These are phyloP conservation scores for Torymus texanus DNA, from an alignment of 2,888 invertebrate genomes.

Conservation along the genomic window DNA sequence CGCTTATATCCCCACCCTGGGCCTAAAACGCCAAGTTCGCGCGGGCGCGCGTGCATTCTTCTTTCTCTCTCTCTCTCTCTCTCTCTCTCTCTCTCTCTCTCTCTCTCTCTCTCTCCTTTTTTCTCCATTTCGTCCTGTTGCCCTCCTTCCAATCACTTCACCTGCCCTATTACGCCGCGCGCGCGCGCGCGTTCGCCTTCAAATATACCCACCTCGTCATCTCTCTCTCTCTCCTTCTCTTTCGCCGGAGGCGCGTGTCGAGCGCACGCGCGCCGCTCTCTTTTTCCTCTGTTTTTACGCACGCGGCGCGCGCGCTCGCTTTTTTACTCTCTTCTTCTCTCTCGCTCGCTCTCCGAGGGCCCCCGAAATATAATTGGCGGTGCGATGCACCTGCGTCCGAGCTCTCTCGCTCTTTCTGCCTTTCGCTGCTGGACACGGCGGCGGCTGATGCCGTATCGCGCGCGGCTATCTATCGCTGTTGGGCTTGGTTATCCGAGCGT, in stretches of 20 bases:
- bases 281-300: slow-evolving; percentile 64
- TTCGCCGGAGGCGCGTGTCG: slow-evolving; percentile 44
- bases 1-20: not conserved
- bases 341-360: slow-evolving; percentile 46
- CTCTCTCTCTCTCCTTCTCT: slow-evolving; percentile 47
- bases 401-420: slow-evolving; percentile 61
- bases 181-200: slow-evolving; percentile 35
- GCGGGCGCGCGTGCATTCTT: slow-evolving; percentile 9
- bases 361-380: slow-evolving; percentile 75
- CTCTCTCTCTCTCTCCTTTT: slow-evolving; percentile 37
- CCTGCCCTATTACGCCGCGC: slow-evolving; percentile 56
- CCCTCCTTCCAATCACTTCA: slow-evolving; percentile 57
- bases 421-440: slow-evolving; percentile 55
- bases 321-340: slow-evolving; percentile 62
- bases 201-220: slow-evolving; percentile 48
- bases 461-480: slow-evolving; percentile 37
- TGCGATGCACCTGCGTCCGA: slow-evolving; percentile 74
- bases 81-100: slow-evolving; percentile 35
- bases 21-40: slow-evolving; percentile 48
- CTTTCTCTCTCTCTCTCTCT: slow-evolving; percentile 30
- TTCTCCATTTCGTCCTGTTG: slow-evolving; percentile 47
- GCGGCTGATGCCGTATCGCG: slow-evolving; percentile 27
- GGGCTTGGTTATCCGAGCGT: slow-evolving; percentile 10
- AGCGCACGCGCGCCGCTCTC: slow-evolving; percentile 60
- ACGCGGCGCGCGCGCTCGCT: slow-evolving; percentile 58